Base-by-base conservation (phyloP, 2,888 invertebrate genomes). In the Charanyca ferruginea region DNA sequence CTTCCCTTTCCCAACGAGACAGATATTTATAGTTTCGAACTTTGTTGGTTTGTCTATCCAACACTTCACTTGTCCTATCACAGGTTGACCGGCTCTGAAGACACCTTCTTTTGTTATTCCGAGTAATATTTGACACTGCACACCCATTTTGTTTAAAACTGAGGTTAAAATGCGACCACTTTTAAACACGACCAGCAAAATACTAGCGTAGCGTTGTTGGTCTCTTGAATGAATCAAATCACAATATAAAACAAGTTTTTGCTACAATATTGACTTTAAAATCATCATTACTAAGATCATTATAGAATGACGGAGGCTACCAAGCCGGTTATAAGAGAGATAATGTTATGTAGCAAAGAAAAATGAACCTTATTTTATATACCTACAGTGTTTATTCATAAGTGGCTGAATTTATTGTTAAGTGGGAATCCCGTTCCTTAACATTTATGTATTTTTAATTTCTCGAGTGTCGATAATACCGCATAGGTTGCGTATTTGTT, bases 41-140 rank as follows among this genome's bases (percentile, higher is more conserved):
- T 80, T 78, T 0, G 77, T 82, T 11, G 81, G 77, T 52, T 81
- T 69, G 8, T 81, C 77, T 3, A 87, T 16, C 0, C 16, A 32
- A 28, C 81, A 87, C 22, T 81, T 83, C 3, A 87, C 59, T 13
- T 73, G 42, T n/a, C 87, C 87, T 5, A 48, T 51, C 0, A 87
- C 73, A 3, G 55, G 16, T 52, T 79, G 42, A 1, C 86, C 87
- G 0, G 84, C 57, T 64, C 70, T 79, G 60, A 74, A 78, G 0
- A 83, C 41, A 1, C 80, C 81, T 45, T 81, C 77, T 11, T 58
- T 57, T 7, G 80, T 66, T 45, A 59, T 82, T 11, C 72, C 57
- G 7, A 85, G 25, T 32, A 84, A 57, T 65, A 87, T 83, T 54
- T 78, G 52, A 60, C 83, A 86, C 32, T 32, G 9, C 52, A 79